Conservation (phyloP, 1,140 invertebrate genomes). For the Zaprionus gabonicus region DNA sequence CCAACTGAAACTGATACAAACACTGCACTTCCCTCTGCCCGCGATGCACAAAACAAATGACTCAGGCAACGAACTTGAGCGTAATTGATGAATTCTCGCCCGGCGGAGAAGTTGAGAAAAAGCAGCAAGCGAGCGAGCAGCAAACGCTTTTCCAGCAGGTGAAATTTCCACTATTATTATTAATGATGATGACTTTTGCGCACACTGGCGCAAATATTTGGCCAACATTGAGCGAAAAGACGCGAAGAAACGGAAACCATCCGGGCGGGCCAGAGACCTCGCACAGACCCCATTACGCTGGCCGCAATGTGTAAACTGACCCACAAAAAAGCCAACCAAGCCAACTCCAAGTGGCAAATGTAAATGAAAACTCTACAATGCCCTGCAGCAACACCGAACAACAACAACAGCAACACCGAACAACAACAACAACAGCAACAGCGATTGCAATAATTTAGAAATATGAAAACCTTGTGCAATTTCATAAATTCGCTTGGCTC, state of each 20-base stretch:
- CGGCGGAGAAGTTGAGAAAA: slow-evolving; percentile 65
- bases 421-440: not conserved
- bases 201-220: slow-evolving; percentile 73
- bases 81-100: slow-evolving; percentile 76
- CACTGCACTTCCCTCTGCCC: not conserved
- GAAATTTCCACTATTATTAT: slow-evolving; percentile 76
- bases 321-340: slow-evolving; percentile 59
- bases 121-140: slow-evolving; percentile 20
- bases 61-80: slow-evolving; percentile 58
- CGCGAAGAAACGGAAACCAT: not conserved
- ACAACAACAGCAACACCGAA: not conserved
- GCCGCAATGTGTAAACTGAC: slow-evolving; percentile 68
- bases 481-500: slow-evolving; percentile 60
- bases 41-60: slow-evolving; percentile 53
- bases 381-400: slow-evolving; percentile 55
- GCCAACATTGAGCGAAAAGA: slow-evolving; percentile 46
- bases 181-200: slow-evolving; percentile 77
- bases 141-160: slow-evolving; percentile 71
- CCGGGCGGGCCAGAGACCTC: slow-evolving; percentile 34
- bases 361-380: slow-evolving; percentile 58
- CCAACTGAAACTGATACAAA: not conserved
- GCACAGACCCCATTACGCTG: slow-evolving; percentile 17
- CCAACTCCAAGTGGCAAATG: slow-evolving; percentile 19
- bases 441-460: slow-evolving; percentile 66
- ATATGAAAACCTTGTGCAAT: slow-evolving; percentile 74